Base-by-base conservation (phyloP, 2,113 vertebrate genomes). In the Coregonus clupeaformis region DNA sequence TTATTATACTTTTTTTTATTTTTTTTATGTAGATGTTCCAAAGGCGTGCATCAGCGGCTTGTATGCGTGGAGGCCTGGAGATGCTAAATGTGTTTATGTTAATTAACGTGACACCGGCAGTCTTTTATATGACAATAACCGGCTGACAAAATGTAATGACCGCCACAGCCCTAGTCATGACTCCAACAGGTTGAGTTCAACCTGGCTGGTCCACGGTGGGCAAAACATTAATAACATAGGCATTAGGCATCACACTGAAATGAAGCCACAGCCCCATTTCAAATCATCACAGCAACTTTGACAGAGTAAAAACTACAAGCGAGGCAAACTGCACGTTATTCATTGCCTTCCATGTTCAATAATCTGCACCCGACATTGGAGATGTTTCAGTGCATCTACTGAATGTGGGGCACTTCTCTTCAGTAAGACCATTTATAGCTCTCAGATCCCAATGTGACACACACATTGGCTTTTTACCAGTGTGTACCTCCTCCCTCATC, bases 161-260 rank as follows among this genome's bases (percentile, higher is more conserved):
- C 36, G 2, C 36, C 36, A 3, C 18, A 1, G 52, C 18, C 13
- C 20, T 14, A 55, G 52, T 55, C 52, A 55, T 4, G 20, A 55
- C 52, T 20, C 52, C 5, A 55, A 9, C 57, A 60, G 22, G 20
- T n/a, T n/a, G n/a, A 60, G 57, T 7, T 6, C 57, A 60, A 22
- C 57, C 18, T 11, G 1, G 57, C 7, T 16, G 57, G 16, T 52
- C 1, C 14, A 14, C 18, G 49, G 16, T 52, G 4, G 16, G 3
- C 49, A 52, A 18, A n/a, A n/a, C n/a, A n/a, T n/a, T n/a, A n/a
- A n/a, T n/a, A n/a, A n/a, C n/a, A n/a, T 5, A 67, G 42, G 80
- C 86, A 82, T 81, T 45, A 2, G 84, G 86, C 68, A 75, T 78
- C 80, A 73, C 71, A 79, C 12, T 81, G 85, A 29, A 65, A 65